phyloP scores from a whole-genome alignment of 2,888 invertebrate genomes.

The Incurvaria masculella region DNA sequence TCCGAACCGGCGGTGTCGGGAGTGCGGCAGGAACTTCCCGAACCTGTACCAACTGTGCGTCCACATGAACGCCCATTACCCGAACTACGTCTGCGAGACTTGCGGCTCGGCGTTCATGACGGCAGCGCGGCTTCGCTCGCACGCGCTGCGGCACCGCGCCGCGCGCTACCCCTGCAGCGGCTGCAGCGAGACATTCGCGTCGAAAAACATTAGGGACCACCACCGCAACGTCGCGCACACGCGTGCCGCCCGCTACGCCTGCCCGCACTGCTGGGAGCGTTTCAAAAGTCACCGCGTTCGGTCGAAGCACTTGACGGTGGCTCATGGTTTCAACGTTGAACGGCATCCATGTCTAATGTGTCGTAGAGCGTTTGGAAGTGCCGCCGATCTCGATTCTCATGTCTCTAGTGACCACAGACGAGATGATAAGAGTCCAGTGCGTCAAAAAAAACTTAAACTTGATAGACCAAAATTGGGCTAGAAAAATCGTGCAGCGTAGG shows the following conservation, averaged over 20 bases:
- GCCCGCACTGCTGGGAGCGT: constrained; percentile 42
- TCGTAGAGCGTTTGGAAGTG: constrained; percentile 43
- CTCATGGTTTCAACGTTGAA: constrained; percentile 35
- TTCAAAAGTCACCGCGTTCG: constrained; percentile 48
- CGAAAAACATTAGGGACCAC: constrained; percentile 22
- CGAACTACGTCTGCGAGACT: constrained; percentile 42
- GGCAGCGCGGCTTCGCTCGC: constrained; percentile 52
- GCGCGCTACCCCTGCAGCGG: constrained; percentile 41
- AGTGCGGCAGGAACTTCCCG: constrained; percentile 36
- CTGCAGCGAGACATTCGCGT: constrained; percentile 49
- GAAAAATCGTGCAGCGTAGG: too few species aligned
- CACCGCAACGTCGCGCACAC: neutral
- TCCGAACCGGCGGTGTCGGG: constrained; percentile 37
- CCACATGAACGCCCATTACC: constrained; percentile 46
- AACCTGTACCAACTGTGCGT: constrained; percentile 44
- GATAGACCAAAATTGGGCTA: neutral
- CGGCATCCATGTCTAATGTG: constrained; percentile 43
- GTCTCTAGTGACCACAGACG: too few species aligned
- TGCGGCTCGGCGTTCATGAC: constrained; percentile 50
- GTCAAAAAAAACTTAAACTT: neutral
- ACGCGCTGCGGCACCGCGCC: constrained; percentile 45
- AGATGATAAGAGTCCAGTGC: too few species aligned
- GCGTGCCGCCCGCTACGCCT: constrained; percentile 48
- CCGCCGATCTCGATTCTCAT: constrained; percentile 43
- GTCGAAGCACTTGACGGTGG: constrained; percentile 39